Evolutionary conservation across 2,113 vertebrate species (phyloP), one percentile per base, ranked within the genome.

Genomic region (Ceratotherium simum): DNA sequence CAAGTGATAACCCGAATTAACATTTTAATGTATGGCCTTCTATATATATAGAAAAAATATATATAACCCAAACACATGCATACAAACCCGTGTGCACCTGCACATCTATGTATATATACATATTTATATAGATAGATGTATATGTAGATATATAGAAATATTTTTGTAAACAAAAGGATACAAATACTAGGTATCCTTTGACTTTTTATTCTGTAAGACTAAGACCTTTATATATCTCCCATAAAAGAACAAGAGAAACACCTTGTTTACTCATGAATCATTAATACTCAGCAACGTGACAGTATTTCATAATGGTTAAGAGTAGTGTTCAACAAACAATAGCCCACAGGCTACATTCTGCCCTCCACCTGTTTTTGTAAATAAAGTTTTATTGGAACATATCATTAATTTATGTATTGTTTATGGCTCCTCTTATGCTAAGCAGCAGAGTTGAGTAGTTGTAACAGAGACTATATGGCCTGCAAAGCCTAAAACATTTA

Each of bases 401-500:
- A 69, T 8, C 48, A 79, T 56, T 95, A 58, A 94, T 56, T 92
- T 80, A 90, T 80, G 29, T 46, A 62, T 69, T 94, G 33, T 46
- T 91, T 95, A 94, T 31, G 92, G 56, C 48, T 93, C 39, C 69
- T 76, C 88, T 92, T 96, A 54, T 46, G 36, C 64, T 85, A 84
- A 73, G 85, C 5, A 91, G 25, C 58, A 81, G 46, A 60, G 18
- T 64, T 90, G 21, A 95, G 16, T 75, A 94, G 51, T 31, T 80
- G 48, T 46, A 92, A 64, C 25, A 81, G n/a, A 64, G 33, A 84
- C 64, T 18, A 94, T 72, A 80, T 64, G 14, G 64, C 51, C 81
- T 58, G 16, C 10, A 84, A 94, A 94, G 39, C 8, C 42, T 80
- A 84, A 95, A 93, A 90, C 54, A 96, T 89, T 94, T 97, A 84